These are phyloP conservation scores for Microchirus variegatus DNA, from an alignment of 2,797 vertebrate genomes.

Conservation along the genomic window DNA sequence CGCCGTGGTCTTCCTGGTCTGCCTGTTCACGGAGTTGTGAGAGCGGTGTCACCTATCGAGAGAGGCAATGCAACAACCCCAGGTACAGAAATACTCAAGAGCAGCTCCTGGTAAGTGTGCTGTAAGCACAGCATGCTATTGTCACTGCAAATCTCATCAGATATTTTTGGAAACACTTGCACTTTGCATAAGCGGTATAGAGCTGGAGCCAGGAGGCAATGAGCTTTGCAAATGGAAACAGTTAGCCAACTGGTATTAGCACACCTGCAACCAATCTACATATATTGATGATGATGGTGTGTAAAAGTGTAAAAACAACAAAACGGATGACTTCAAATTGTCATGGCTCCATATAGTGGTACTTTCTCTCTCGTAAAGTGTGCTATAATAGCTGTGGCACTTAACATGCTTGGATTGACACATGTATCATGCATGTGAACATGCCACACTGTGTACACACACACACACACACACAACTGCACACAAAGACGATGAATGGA, in stretches of 20 bases:
- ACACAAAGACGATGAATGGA: neutral
- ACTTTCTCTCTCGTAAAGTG: neutral
- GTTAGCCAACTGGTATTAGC: neutral
- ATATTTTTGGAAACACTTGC: no score
- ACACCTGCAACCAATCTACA: neutral
- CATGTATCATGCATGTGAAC: no score
- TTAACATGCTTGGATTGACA: no score
- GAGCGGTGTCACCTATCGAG: slow-evolving; percentile 87
- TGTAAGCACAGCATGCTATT: neutral
- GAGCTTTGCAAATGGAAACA: neutral
- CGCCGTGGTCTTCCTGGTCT: slow-evolving; percentile 89
- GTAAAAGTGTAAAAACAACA: neutral
- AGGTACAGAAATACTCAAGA: slow-evolving; percentile 69
- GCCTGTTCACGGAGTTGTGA: slow-evolving; percentile 89
- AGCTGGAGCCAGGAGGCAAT: neutral
- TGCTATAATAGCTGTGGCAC: neutral
- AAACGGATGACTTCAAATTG: neutral
- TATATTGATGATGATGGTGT: no score
- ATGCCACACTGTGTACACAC: neutral
- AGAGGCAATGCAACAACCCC: slow-evolving; percentile 88
- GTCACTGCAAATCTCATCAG: no score
- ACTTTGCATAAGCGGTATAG: neutral
- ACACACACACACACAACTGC: neutral
- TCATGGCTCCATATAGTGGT: neutral
- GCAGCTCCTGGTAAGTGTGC: neutral